These are phyloP conservation scores for Lepus townsendii DNA, from an alignment of 2,797 vertebrate genomes.

Conservation along the genomic window DNA sequence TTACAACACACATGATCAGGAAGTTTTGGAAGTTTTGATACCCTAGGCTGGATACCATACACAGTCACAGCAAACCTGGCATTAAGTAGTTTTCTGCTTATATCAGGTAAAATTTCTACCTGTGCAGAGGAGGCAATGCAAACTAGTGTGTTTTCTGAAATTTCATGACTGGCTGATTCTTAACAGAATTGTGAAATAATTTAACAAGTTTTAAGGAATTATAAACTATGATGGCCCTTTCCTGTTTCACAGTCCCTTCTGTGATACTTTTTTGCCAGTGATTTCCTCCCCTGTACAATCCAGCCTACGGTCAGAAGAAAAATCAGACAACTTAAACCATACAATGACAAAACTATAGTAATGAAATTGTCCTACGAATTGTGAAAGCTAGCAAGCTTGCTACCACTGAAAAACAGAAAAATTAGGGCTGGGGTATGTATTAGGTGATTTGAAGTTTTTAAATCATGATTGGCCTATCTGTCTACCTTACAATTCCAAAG, in stretches of 20 bases:
- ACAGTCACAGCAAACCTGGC: neutral
- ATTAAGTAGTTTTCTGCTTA: neutral
- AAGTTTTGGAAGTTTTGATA: too few species aligned
- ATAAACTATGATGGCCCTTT: neutral
- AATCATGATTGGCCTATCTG: neutral
- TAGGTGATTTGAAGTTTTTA: neutral
- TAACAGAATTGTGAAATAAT: neutral
- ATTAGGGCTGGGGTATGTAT: fast-evolving
- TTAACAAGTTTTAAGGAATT: neutral
- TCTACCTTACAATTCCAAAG: neutral
- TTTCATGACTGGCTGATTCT: neutral
- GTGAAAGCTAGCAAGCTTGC: neutral
- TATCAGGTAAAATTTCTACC: neutral
- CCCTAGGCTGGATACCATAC: neutral
- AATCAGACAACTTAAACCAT: neutral
- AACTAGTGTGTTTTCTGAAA: neutral
- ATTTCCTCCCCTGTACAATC: neutral
- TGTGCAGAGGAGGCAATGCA: neutral
- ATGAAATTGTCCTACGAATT: neutral
- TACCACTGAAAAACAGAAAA: neutral
- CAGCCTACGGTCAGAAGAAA: neutral
- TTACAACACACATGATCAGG: too few species aligned
- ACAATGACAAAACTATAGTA: neutral
- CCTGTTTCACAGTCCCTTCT: neutral
- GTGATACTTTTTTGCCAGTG: neutral